phyloP scores from a whole-genome alignment of 2,113 vertebrate genomes.

The Poeciliopsis prolifica region DNA sequence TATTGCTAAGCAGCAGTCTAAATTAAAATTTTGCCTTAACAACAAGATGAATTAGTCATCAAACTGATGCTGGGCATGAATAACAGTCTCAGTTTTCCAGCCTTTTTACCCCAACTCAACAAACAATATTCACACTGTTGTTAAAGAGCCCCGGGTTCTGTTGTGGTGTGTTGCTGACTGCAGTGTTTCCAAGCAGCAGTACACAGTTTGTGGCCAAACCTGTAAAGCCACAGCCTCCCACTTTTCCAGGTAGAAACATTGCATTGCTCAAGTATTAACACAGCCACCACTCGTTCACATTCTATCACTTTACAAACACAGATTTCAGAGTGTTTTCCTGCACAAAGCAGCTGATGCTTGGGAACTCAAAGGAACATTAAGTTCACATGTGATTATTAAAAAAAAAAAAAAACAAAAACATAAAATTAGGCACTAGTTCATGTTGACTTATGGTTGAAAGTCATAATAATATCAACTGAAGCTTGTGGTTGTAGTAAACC shows the following conservation, averaged over 20 bases:
- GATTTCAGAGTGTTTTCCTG: not conserved
- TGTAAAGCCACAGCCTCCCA: not conserved
- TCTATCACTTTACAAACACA: not conserved
- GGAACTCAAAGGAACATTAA: too few relatives aligned
- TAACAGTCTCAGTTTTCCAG: not conserved
- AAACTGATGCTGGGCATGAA: not conserved
- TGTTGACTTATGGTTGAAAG: not conserved
- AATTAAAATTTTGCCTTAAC: too few relatives aligned
- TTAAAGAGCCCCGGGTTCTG: conserved; percentile 8
- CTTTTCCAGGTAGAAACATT: not conserved
- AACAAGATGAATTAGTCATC: not conserved
- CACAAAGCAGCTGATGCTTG: too few relatives aligned
- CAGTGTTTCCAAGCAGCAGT: conserved; percentile 42
- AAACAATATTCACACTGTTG: conserved; percentile 1
- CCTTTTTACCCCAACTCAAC: not conserved
- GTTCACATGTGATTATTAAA: too few relatives aligned
- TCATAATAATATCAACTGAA: not conserved
- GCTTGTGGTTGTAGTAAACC: too few relatives aligned
- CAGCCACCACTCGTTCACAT: not conserved
- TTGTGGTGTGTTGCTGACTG: conserved; percentile 35
- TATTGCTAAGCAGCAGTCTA: too few relatives aligned
- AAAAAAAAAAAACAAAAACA: too few relatives aligned
- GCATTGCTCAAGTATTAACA: not conserved
- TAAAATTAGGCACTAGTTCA: not conserved
- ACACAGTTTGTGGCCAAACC: not conserved